phyloP scores from a whole-genome alignment of 2,888 invertebrate genomes.

The Argyresthia albistria region DNA sequence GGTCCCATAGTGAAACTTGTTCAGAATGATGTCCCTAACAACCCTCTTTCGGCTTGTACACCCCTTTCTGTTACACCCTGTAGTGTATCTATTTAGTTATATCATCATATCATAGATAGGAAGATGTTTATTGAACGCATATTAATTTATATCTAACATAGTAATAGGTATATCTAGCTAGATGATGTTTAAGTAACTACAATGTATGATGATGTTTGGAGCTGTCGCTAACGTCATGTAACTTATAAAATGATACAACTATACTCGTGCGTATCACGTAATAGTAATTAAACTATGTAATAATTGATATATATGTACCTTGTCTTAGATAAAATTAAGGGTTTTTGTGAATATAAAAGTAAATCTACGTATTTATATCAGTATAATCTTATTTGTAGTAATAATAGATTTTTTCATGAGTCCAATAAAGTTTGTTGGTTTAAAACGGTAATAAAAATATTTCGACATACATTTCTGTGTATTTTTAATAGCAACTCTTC shows the following conservation, averaged over 20 bases:
- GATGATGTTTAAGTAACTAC: no score
- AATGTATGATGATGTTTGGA: no score
- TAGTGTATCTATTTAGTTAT: neutral
- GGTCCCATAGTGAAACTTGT: no score
- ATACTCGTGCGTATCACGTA: no score
- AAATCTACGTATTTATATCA: neutral
- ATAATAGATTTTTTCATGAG: constrained; percentile 3
- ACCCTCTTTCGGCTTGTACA: no score
- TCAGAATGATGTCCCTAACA: no score
- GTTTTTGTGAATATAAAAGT: neutral
- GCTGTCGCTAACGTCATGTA: no score
- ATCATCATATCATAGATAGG: neutral
- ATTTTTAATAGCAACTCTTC: no score
- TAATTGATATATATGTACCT: neutral
- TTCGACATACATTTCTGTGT: neutral
- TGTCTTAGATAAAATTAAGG: neutral
- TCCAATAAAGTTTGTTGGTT: constrained; percentile 2
- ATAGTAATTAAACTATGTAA: no score
- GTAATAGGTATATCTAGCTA: neutral
- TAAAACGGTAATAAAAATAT: neutral
- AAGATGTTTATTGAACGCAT: neutral
- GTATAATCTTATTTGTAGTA: neutral
- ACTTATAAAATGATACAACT: no score
- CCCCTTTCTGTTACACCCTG: no score
- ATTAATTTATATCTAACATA: neutral